Evolutionary conservation across 2,888 invertebrate species (phyloP).

Genomic region (Agrenia bidenticulata): DNA sequence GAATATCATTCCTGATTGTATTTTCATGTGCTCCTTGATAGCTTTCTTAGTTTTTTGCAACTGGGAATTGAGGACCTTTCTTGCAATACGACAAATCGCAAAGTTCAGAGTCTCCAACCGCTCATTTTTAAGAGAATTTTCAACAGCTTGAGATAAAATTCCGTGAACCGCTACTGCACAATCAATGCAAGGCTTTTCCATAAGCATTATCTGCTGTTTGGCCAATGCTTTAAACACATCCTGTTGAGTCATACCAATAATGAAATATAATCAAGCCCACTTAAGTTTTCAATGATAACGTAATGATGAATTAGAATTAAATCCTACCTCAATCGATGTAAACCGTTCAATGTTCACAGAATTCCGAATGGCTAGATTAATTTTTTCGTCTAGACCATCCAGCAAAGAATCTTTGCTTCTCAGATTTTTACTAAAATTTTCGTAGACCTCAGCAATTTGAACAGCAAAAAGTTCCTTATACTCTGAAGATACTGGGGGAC

Average conservation of each 20-base stretch:
- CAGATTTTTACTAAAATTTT: too few species aligned
- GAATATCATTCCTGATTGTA: not conserved
- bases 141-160: not conserved
- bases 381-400: not conserved
- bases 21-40: not conserved
- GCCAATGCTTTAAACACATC: not conserved
- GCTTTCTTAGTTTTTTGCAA: not conserved
- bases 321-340: slow-evolving; percentile 5
- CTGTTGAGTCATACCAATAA: too few species aligned
- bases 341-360: slow-evolving; percentile 8
- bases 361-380: not conserved
- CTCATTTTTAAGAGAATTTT: not conserved
- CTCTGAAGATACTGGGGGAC: too few species aligned
- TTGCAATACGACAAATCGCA: not conserved
- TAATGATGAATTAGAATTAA: too few species aligned
- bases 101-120: not conserved
- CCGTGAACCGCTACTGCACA: not conserved
- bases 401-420: too few species aligned
- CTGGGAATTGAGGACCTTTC: not conserved
- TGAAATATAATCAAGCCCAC: too few species aligned
- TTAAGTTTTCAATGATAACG: too few species aligned
- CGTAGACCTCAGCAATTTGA: too few species aligned
- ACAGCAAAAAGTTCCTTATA: too few species aligned
- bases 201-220: not conserved
- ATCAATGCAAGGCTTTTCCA: not conserved